Conservation (phyloP, 23 tunicate species). For the Styela clava region DNA sequence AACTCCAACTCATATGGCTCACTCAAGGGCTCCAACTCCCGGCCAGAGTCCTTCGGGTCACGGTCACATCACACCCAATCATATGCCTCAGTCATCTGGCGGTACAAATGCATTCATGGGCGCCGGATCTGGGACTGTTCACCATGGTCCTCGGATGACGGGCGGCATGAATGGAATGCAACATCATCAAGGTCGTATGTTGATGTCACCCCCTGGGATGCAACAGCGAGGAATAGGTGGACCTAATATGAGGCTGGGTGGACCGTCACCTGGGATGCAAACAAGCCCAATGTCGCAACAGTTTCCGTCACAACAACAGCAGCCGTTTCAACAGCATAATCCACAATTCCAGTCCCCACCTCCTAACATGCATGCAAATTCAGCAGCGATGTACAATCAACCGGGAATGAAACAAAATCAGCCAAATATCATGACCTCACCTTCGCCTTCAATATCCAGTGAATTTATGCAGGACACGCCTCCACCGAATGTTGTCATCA, state of each 20-base stretch:
- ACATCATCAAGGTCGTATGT: conserved; percentile 9
- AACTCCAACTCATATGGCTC: conserved; percentile 1
- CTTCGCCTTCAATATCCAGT: neutral
- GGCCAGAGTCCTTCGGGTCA: conserved; percentile 23
- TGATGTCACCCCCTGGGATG: conserved; percentile 14
- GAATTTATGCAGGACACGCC: conserved; percentile 12
- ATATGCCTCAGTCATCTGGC: conserved; percentile 12
- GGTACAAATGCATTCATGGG: neutral
- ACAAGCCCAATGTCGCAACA: conserved; percentile 19
- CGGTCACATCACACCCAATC: conserved; percentile 25
- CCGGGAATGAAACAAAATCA: conserved; percentile 14
- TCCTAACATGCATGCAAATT: conserved; percentile 7
- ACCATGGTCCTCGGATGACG: conserved; percentile 25
- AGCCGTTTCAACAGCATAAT: conserved; percentile 30
- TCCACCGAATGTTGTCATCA: conserved; percentile 25
- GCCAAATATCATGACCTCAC: conserved; percentile 15
- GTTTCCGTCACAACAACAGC: conserved; percentile 35
- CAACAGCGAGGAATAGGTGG: neutral
- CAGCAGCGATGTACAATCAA: conserved; percentile 20
- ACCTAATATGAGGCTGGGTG: conserved; percentile 19
- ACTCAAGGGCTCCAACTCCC: conserved; percentile 20
- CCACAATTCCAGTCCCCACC: conserved; percentile 36
- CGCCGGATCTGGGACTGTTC: conserved; percentile 20
- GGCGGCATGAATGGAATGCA: conserved; percentile 20
- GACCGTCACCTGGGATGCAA: conserved; percentile 22